A percentile compares a stretch with the other conserved stretches of the same genome.
These are phyloP conservation scores for Smutsia temminckii DNA, from an alignment of 2,797 vertebrate species.

Conservation along the genomic window DNA sequence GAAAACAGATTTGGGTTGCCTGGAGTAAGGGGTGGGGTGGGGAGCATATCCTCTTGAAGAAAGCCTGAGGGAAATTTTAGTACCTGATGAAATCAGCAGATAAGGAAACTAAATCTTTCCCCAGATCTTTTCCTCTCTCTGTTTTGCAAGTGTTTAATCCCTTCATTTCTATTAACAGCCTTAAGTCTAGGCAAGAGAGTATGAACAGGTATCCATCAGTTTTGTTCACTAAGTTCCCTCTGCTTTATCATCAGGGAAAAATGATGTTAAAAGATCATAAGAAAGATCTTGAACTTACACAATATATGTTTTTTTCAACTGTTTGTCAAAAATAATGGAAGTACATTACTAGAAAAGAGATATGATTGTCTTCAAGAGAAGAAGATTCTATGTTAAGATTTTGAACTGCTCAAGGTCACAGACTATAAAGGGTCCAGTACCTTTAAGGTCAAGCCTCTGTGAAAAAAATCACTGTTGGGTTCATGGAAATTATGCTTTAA, in stretches of 20 bases:
- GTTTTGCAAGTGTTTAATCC: not conserved
- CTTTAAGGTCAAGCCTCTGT: not conserved
- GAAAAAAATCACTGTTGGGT: not conserved
- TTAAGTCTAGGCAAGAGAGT: not conserved
- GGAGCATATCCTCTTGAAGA: not conserved
- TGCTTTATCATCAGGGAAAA: not conserved
- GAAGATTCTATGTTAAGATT: not conserved
- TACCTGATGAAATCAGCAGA: no score
- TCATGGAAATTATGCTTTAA: not conserved
- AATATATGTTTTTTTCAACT: not conserved
- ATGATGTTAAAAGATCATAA: not conserved
- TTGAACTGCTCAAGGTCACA: not conserved
- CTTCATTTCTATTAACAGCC: not conserved
- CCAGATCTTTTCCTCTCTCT: not conserved
- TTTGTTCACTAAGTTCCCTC: not conserved
- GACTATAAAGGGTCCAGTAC: not conserved
- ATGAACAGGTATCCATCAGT: not conserved
- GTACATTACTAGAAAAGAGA: not conserved
- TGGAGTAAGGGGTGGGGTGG: not conserved
- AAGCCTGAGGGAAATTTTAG: not conserved
- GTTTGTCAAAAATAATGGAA: not conserved
- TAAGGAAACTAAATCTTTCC: no score
- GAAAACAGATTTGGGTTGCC: not conserved
- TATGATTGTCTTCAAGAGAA: not conserved
- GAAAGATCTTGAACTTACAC: not conserved